Evolutionary conservation across 2,888 invertebrate species (phyloP).

Genomic region (Rhaphigaster nebulosa): DNA sequence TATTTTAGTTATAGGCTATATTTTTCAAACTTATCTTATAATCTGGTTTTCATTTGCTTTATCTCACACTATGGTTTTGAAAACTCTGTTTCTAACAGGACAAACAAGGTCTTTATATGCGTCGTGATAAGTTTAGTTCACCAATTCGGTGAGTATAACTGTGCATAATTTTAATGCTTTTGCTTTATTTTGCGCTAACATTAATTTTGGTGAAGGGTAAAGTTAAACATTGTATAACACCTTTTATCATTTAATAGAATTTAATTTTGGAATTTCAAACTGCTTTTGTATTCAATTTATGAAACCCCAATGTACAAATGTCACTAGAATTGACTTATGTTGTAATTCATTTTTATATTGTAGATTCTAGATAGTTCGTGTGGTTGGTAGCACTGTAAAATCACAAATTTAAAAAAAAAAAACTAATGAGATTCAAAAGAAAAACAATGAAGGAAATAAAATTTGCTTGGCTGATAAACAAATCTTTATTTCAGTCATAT

Average conservation of each 20-base stretch:
- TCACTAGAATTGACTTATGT: not conserved
- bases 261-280: not conserved
- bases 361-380: not conserved
- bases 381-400: not conserved
- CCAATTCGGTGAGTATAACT: constrained; percentile 49
- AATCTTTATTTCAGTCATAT: not conserved
- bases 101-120: constrained; percentile 43
- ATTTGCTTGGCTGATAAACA: not conserved
- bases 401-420: not conserved
- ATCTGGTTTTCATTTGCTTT: constrained; percentile 27
- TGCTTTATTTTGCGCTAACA: constrained; percentile 42
- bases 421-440: not conserved
- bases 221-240: not conserved
- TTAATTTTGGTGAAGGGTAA: constrained; percentile 39
- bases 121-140: constrained; percentile 56
- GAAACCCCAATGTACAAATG: not conserved
- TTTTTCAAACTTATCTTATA: constrained; percentile 34
- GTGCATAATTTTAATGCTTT: constrained; percentile 45
- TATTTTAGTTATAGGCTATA: constrained; percentile 23
- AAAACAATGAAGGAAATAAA: not conserved
- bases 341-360: not conserved
- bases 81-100: constrained; percentile 54
- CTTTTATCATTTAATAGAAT: not conserved
- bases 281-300: not conserved
- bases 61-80: constrained; percentile 44